Percentiles rank a stretch among this genome's conserved stretches.
Evolutionary conservation across 2,113 vertebrate species (phyloP).

Genomic region (Phylloscopus trochiloides): DNA sequence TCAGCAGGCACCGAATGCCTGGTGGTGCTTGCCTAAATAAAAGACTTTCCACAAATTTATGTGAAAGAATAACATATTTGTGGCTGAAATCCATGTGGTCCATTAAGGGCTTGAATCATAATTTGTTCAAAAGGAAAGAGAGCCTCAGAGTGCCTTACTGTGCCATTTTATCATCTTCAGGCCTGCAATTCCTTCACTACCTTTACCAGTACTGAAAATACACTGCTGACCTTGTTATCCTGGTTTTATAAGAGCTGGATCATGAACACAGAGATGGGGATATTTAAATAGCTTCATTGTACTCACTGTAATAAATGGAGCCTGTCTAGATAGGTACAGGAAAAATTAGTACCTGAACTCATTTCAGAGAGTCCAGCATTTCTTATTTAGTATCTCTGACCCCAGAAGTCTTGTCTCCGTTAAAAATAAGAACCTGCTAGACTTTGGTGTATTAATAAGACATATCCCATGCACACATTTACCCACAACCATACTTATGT

Average conservation of each 20-base stretch:
- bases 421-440: background rate
- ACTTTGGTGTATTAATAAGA: background rate
- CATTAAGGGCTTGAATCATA: background rate
- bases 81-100: background rate
- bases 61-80: background rate
- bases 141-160: background rate
- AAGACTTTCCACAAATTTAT: background rate
- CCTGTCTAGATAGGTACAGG: background rate
- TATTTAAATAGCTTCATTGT: background rate
- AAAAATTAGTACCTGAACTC: background rate
- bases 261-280: background rate
- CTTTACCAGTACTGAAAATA: background rate
- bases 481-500: rapidly evolving
- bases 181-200: background rate
- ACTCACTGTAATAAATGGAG: background rate
- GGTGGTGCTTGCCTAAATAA: background rate
- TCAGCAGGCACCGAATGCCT: background rate
- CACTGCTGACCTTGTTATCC: background rate
- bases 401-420: background rate
- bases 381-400: background rate
- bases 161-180: background rate
- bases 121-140: background rate
- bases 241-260: background rate
- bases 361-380: background rate
- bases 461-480: background rate